Percentiles rank a stretch among this genome's conserved stretches.
Evolutionary conservation across 2,797 vertebrate genomes (phyloP).

Genomic region (Amphiprion clarkii): DNA sequence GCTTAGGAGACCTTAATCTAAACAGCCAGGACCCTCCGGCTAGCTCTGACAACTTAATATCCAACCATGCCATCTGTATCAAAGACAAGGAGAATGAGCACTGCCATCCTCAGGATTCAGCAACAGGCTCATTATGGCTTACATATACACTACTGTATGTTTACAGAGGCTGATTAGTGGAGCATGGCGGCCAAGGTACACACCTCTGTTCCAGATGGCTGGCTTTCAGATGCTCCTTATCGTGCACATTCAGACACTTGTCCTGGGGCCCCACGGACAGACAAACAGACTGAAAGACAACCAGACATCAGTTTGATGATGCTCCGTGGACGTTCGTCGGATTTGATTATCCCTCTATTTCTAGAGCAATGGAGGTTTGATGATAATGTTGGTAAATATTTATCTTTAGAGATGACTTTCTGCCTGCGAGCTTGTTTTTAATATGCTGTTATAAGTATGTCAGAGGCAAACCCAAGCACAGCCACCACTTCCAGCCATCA

Average conservation of each 20-base stretch:
- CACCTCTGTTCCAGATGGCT: constrained; percentile 69
- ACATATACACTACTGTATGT: constrained; percentile 77
- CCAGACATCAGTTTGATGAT: constrained; percentile 20
- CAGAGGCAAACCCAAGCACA: neutral
- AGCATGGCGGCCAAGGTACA: constrained; percentile 63
- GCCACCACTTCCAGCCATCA: neutral
- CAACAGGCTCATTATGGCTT: constrained; percentile 59
- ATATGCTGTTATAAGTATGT: neutral
- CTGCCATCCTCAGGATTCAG: constrained; percentile 47
- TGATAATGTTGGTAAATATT: neutral
- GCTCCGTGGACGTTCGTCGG: neutral
- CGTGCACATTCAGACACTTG: constrained; percentile 23
- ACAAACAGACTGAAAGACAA: neutral
- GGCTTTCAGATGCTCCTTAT: constrained; percentile 55
- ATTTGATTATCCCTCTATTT: constrained; percentile 24
- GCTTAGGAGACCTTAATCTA: constrained; percentile 15
- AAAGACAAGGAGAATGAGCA: constrained; percentile 25
- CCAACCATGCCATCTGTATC: constrained; percentile 59
- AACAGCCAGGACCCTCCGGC: constrained; percentile 29
- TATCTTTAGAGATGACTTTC: neutral
- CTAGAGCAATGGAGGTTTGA: neutral
- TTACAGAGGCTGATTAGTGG: constrained; percentile 68
- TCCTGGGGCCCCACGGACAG: constrained; percentile 27
- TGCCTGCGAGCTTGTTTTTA: neutral
- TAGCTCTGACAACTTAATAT: constrained; percentile 55